Evolutionary conservation across 92 coral and sea anemone species (phyloP), one percentile per base, ranked within the genome.

Genomic region (Isaurus tuberculatus): DNA sequence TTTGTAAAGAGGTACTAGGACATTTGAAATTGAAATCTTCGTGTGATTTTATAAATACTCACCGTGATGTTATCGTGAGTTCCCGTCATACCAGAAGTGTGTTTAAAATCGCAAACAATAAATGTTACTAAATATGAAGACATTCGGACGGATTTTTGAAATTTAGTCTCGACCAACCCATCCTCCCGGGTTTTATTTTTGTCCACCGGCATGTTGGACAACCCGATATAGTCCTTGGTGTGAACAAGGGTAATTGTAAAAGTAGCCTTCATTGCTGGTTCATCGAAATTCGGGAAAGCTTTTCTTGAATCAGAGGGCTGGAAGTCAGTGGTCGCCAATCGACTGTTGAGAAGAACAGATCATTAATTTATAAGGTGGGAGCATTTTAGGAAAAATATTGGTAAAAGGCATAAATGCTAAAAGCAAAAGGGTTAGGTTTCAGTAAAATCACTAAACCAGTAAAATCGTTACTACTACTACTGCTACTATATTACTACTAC

Each of bases 191-290:
- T 81, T 4, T 22, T 71, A 0, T 65, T 70, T 9, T 28, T 43
- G 8, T 32, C 83, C n/a, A 78, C 96, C 11, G 94, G 95, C 98
- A 94, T 94, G 88, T 94, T 94, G 22, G 91, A 83, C 61, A 92
- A 83, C 14, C 97, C 98, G 7, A 70, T 92, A 90, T 92, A 92
- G 80, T 90, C 94, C 20, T 69, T 53, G 6, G 73, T 87, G 29
- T 94, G 98, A 16, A 78, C 90, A 64, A 94, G 93, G 4, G 89
- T 91, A 17, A 94, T 88, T 9, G 94, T 90, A 73, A 90, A 94
- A 3, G 96, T 94, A 10, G 98, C 96, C 82, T 94, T 94, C 97
- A 94, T 86, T 8, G 91, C 97, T 28, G 98, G 98, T 64, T 94
- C 98, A 34, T 94, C 98, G 75, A 94, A 94, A 73, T 92, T 90